Evolutionary conservation across 2,113 vertebrate genomes (phyloP).

Genomic region (Mirza zaza): DNA sequence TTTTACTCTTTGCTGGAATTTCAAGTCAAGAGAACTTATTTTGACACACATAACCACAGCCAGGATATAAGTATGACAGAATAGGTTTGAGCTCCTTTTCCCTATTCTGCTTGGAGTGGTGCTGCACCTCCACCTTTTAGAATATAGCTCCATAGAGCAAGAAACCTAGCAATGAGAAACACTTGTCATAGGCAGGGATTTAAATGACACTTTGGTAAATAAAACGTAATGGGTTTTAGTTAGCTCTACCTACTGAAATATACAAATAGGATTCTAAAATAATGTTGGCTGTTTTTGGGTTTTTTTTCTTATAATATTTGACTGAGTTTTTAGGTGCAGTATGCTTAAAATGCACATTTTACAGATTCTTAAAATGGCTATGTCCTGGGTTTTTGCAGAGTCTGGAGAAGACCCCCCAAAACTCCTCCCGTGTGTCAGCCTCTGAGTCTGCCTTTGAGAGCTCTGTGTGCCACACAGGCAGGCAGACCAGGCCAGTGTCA

Average conservation of each 20-base stretch:
- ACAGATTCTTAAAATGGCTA: neutral
- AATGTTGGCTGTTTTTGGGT: neutral
- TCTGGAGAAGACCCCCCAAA: neutral
- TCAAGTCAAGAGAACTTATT: neutral
- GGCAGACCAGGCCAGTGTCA: neutral
- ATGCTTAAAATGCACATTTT: neutral
- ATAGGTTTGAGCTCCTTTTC: neutral
- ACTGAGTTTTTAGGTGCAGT: neutral
- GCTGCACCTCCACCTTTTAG: neutral
- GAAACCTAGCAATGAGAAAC: neutral
- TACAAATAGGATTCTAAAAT: neutral
- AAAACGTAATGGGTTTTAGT: neutral
- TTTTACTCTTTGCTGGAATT: neutral
- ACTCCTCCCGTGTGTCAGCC: neutral
- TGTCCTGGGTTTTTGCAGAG: neutral
- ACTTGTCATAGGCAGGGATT: neutral
- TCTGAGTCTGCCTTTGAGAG: neutral
- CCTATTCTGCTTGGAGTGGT: neutral
- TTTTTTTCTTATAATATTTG: neutral
- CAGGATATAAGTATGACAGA: neutral
- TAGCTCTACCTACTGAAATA: neutral
- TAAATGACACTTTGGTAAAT: neutral
- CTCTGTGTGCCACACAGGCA: neutral
- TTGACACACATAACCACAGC: neutral
- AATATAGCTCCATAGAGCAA: neutral